Conservation (phyloP, 2,113 vertebrate species). For the Neodon shergylaensis region DNA sequence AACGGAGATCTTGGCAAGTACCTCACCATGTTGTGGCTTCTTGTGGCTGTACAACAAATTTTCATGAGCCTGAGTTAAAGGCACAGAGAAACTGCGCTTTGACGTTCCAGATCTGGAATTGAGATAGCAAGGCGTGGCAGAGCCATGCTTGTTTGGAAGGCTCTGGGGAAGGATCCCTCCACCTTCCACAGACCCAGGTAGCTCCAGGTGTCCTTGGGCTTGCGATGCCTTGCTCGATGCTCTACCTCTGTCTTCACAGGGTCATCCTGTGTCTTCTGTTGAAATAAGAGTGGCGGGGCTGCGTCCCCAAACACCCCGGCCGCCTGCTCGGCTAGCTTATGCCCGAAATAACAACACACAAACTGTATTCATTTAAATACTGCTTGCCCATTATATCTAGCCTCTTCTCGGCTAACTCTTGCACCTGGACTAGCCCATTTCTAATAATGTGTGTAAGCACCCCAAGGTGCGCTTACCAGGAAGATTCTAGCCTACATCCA, state of each 20-base stretch:
- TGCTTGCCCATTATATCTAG: too few species aligned
- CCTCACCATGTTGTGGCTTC: neutral
- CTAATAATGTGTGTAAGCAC: too few species aligned
- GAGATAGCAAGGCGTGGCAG: neutral
- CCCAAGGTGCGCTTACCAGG: too few species aligned
- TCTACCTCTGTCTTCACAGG: neutral
- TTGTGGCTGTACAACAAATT: neutral
- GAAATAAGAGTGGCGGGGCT: too few species aligned
- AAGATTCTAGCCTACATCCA: too few species aligned
- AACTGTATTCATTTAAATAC: too few species aligned
- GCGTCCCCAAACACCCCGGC: too few species aligned
- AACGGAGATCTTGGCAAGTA: neutral
- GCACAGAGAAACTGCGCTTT: neutral
- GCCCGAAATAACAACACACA: too few species aligned
- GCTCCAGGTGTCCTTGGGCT: too few species aligned
- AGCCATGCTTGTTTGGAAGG: fast-evolving
- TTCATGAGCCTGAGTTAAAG: neutral
- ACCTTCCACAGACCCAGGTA: neutral
- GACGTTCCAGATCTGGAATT: neutral
- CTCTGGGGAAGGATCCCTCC: neutral
- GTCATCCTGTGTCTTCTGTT: neutral
- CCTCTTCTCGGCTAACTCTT: too few species aligned
- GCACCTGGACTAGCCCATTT: too few species aligned
- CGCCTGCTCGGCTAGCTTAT: too few species aligned
- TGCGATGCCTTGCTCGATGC: fast-evolving